These are phyloP conservation scores for Momotus momota DNA, from an alignment of 2,797 vertebrate species.

Conservation along the genomic window DNA sequence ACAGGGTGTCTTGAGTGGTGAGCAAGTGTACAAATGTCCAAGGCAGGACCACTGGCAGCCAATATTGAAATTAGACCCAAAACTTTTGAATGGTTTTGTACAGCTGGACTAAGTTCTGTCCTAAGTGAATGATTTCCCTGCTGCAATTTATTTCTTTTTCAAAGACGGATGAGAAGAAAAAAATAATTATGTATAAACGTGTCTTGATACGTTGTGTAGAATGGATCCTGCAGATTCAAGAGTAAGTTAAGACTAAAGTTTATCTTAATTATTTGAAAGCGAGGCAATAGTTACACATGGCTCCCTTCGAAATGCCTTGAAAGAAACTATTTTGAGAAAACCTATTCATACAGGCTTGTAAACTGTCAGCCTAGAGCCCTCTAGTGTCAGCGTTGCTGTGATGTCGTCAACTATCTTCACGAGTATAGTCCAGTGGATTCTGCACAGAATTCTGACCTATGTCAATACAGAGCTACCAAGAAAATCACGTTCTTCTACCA, in stretches of 20 bases:
- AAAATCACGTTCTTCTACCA: background rate
- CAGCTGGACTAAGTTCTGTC: background rate
- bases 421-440: background rate
- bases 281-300: background rate
- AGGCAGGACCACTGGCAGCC: background rate
- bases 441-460: background rate
- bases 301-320: background rate
- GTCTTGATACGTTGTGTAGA: background rate
- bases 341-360: background rate
- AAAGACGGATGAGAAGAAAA: background rate
- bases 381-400: background rate
- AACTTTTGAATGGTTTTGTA: background rate
- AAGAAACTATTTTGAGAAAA: background rate
- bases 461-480: background rate
- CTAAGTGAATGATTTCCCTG: background rate
- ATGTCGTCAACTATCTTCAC: background rate
- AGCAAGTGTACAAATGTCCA: background rate
- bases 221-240: background rate
- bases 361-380: conserved; percentile 15
- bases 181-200: background rate
- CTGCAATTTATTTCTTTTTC: background rate
- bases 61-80: background rate
- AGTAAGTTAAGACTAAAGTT: background rate
- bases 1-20: background rate
- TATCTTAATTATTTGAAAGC: background rate